phyloP scores from a whole-genome alignment of 2,888 invertebrate genomes.

The Diadegma fenestrale region DNA sequence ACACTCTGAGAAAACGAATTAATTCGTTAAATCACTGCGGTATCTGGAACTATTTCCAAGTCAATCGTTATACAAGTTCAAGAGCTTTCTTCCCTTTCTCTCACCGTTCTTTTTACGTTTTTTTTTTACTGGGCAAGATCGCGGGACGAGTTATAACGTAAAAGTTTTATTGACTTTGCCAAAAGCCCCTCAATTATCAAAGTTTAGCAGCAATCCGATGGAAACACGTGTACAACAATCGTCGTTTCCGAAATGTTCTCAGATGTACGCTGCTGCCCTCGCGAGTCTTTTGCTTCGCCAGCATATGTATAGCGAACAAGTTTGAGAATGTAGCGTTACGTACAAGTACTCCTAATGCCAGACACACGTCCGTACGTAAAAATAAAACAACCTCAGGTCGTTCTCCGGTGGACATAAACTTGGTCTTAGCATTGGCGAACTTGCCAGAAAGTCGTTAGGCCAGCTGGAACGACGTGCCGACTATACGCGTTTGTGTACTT shows the following conservation, averaged over 20 bases:
- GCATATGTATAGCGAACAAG: background rate
- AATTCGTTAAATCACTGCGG: constrained; percentile 32
- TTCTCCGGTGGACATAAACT: constrained; percentile 39
- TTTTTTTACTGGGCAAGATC: constrained; percentile 32
- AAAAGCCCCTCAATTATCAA: constrained; percentile 42
- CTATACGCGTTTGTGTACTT: background rate
- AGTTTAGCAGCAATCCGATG: constrained; percentile 29
- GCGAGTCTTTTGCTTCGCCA: constrained; percentile 4
- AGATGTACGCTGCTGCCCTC: constrained; percentile 2
- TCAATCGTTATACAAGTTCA: constrained; percentile 11
- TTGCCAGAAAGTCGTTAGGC: constrained; percentile 49
- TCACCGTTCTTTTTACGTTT: constrained; percentile 4
- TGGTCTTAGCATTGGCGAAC: constrained; percentile 30
- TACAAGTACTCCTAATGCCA: constrained; percentile 21
- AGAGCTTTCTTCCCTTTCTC: constrained; percentile 6
- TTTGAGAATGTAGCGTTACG: constrained; percentile 12
- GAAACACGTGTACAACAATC: constrained; percentile 21
- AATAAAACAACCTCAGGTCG: constrained; percentile 28
- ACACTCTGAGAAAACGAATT: constrained; percentile 29
- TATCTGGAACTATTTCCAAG: constrained; percentile 14
- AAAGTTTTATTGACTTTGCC: constrained; percentile 46
- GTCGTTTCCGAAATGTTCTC: constrained; percentile 24
- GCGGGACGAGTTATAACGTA: constrained; percentile 18
- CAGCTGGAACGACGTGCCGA: constrained; percentile 22
- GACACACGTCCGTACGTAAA: constrained; percentile 27